Evolutionary conservation across 2,888 invertebrate species (phyloP).

Genomic region (Microplitis deprimator): DNA sequence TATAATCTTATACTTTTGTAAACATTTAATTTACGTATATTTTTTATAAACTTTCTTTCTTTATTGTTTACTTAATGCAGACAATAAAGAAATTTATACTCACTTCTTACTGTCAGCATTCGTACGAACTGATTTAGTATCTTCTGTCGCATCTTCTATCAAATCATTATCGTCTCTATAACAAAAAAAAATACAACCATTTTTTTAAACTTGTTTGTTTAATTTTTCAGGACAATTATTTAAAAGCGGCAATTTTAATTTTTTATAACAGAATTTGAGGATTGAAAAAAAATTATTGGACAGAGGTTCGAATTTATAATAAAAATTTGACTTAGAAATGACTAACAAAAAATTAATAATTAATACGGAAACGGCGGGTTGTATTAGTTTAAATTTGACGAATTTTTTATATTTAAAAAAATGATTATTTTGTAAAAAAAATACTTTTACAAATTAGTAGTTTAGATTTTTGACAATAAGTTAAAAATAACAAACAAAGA

Average conservation of each 20-base stretch:
- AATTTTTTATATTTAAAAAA: no score
- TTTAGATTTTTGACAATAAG: no score
- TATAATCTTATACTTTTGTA: background rate
- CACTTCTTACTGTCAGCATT: conserved; percentile 80
- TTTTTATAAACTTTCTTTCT: background rate
- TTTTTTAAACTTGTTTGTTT: background rate
- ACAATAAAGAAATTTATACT: conserved; percentile 60
- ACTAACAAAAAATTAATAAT: no score
- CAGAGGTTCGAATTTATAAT: no score
- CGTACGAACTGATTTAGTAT: conserved; percentile 78
- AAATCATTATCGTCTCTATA: conserved; percentile 75
- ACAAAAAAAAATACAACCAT: conserved; percentile 48
- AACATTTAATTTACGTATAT: background rate
- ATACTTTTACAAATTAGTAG: no score
- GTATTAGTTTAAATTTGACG: no score
- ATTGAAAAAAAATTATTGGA: no score
- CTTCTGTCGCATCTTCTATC: conserved; percentile 81
- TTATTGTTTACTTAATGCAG: background rate
- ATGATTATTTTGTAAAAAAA: no score
- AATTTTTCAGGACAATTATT: background rate
- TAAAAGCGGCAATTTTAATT: no score
- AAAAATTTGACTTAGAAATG: no score
- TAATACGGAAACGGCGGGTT: no score
- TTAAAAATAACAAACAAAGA: background rate
- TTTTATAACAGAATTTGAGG: no score